Conservation (phyloP, 2,888 invertebrate genomes). For the Criorhina ranunculi region DNA sequence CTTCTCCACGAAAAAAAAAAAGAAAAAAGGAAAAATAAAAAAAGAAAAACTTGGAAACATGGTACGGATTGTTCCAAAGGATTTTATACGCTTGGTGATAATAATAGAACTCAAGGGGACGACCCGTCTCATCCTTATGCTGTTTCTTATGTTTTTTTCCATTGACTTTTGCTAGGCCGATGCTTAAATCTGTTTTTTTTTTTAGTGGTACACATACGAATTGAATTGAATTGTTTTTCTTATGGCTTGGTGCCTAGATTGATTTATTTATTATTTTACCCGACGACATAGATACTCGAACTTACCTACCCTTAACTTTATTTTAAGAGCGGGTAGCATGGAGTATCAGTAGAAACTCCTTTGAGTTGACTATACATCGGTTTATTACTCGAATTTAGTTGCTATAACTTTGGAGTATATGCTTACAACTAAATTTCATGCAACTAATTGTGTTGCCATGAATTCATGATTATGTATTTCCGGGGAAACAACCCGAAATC, state of each 20-base stretch:
- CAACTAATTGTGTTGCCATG: conserved; percentile 36
- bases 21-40: conserved; percentile 3
- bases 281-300: not conserved
- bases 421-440: conserved; percentile 14
- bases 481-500: conserved; percentile 17
- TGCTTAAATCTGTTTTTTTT: conserved; percentile 38
- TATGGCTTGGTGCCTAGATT: conserved; percentile 8
- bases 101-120: conserved; percentile 49
- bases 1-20: conserved; percentile 1
- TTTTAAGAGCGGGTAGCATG: not conserved
- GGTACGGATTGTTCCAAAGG: conserved; percentile 48
- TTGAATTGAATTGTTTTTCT: conserved; percentile 22
- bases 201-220: conserved; percentile 10
- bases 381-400: not conserved
- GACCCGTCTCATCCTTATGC: conserved; percentile 1
- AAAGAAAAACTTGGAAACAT: conserved; percentile 35
- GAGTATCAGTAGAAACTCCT: conserved; percentile 17
- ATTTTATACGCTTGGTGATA: conserved; percentile 29
- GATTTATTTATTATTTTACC: conserved; percentile 31
- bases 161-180: conserved; percentile 13
- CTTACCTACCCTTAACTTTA: conserved; percentile 1
- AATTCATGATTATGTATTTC: conserved; percentile 39
- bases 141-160: not conserved
- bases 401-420: not conserved
- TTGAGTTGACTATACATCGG: conserved; percentile 1